These are phyloP conservation scores for Lacanobia oleracea DNA, from an alignment of 2,888 invertebrate genomes.

Conservation along the genomic window DNA sequence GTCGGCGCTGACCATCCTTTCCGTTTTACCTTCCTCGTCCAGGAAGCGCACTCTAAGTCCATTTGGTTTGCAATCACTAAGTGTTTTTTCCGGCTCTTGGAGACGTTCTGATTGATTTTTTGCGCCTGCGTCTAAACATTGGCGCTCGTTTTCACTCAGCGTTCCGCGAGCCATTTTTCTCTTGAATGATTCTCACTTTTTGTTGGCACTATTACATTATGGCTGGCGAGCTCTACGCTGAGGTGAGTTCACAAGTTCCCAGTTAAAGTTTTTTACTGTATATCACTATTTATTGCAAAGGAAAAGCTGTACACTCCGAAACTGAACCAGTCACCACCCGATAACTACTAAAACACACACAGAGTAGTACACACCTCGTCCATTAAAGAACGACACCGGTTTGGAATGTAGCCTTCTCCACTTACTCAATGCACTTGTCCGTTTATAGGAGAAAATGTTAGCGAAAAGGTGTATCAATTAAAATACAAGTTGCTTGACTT, in stretches of 20 bases:
- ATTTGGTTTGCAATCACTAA: slow-evolving; percentile 79
- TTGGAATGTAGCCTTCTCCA: slow-evolving; percentile 89
- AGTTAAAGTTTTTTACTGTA: slow-evolving; percentile 56
- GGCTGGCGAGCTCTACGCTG: slow-evolving; percentile 62
- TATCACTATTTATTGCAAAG: slow-evolving; percentile 63
- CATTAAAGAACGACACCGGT: slow-evolving; percentile 89
- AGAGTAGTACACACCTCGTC: slow-evolving; percentile 87
- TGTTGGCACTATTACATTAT: slow-evolving; percentile 74
- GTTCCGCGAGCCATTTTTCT: slow-evolving; percentile 87
- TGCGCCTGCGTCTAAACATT: slow-evolving; percentile 81
- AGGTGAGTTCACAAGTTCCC: slow-evolving; percentile 62
- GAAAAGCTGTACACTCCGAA: slow-evolving; percentile 67
- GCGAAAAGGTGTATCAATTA: slow-evolving; percentile 69
- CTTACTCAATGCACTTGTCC: slow-evolving; percentile 85
- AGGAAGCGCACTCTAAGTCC: slow-evolving; percentile 87
- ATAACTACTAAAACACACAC: slow-evolving; percentile 84
- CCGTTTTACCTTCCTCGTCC: slow-evolving; percentile 88
- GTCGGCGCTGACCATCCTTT: slow-evolving; percentile 86
- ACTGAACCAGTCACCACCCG: slow-evolving; percentile 79
- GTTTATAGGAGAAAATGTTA: slow-evolving; percentile 75
- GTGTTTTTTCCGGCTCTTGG: slow-evolving; percentile 82
- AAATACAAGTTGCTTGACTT: slow-evolving; percentile 69
- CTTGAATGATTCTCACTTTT: slow-evolving; percentile 65
- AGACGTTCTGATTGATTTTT: slow-evolving; percentile 82
- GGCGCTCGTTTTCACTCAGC: slow-evolving; percentile 86